Conservation (phyloP, 2,888 invertebrate genomes). For the Muscina levida region DNA sequence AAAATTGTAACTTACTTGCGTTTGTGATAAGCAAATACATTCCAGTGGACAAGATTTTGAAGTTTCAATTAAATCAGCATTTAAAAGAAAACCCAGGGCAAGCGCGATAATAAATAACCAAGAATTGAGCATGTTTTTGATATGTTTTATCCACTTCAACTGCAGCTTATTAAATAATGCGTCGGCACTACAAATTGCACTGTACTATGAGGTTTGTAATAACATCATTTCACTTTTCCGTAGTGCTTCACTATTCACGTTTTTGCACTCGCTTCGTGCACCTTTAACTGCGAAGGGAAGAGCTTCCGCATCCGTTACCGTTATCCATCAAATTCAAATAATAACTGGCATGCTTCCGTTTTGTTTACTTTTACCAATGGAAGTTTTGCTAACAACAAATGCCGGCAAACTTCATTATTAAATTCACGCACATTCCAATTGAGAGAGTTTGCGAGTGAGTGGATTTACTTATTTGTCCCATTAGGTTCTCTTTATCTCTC, state of each 20-base stretch:
- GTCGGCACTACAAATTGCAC: background rate
- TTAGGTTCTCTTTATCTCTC: no score
- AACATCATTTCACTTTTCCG: no score
- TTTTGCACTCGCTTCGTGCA: background rate
- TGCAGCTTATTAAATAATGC: no score
- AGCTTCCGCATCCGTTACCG: constrained; percentile 47
- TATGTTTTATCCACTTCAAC: no score
- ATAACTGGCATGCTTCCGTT: constrained; percentile 46
- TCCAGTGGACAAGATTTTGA: constrained; percentile 53
- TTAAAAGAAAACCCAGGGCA: constrained; percentile 42
- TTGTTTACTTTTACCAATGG: constrained; percentile 52
- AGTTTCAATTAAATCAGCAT: constrained; percentile 38
- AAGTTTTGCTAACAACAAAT: constrained; percentile 40
- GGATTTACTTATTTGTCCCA: background rate
- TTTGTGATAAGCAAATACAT: constrained; percentile 61
- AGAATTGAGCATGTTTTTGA: constrained; percentile 50
- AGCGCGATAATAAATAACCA: constrained; percentile 40
- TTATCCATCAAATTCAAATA: constrained; percentile 47
- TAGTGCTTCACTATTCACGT: constrained; percentile 1
- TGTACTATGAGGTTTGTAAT: no score
- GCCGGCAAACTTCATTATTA: constrained; percentile 53
- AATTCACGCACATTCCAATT: constrained; percentile 23
- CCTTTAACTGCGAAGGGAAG: background rate
- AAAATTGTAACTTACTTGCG: constrained; percentile 62
- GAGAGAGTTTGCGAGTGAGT: background rate